Conservation (phyloP, 1,140 invertebrate species). For the Aphelenchoides besseyi region DNA sequence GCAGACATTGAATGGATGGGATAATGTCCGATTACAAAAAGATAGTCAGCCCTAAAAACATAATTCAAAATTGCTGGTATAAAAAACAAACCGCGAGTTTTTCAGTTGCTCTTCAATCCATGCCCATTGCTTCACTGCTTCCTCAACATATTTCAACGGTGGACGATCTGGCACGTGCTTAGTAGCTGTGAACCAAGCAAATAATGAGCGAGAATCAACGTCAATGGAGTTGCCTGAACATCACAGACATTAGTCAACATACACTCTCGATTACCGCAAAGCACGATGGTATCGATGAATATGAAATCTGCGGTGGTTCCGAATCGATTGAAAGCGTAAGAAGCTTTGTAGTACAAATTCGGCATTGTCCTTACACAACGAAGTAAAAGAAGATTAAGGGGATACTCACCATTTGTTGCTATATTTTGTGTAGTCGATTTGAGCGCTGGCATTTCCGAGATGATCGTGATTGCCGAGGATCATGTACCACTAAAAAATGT, state of each 20-base stretch:
- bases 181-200: slow-evolving; percentile 34
- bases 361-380: slow-evolving; percentile 45
- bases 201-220: slow-evolving; percentile 25
- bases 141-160: slow-evolving; percentile 26
- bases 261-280: background rate
- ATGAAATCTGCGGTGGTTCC: slow-evolving; percentile 30
- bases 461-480: slow-evolving; percentile 67
- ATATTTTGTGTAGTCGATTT: slow-evolving; percentile 63
- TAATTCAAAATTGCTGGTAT: slow-evolving; percentile 19
- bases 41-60: slow-evolving; percentile 65
- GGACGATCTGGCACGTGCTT: slow-evolving; percentile 40
- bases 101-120: slow-evolving; percentile 64
- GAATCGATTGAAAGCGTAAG: slow-evolving; percentile 24
- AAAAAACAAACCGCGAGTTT: slow-evolving; percentile 47
- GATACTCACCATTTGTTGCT: slow-evolving; percentile 64
- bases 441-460: slow-evolving; percentile 64
- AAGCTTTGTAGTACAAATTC: slow-evolving; percentile 37
- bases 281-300: slow-evolving; percentile 45
- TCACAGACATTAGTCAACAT: slow-evolving; percentile 8
- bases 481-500: slow-evolving; percentile 66
- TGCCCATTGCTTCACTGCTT: slow-evolving; percentile 63
- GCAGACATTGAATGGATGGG: slow-evolving; percentile 65
- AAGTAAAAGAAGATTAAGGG: slow-evolving; percentile 31
- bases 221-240: slow-evolving; percentile 52
- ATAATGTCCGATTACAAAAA: slow-evolving; percentile 67